Percentiles rank a stretch among this genome's conserved stretches.
Evolutionary conservation across 1,140 invertebrate genomes (phyloP).

Genomic region (Drosophila miranda): DNA sequence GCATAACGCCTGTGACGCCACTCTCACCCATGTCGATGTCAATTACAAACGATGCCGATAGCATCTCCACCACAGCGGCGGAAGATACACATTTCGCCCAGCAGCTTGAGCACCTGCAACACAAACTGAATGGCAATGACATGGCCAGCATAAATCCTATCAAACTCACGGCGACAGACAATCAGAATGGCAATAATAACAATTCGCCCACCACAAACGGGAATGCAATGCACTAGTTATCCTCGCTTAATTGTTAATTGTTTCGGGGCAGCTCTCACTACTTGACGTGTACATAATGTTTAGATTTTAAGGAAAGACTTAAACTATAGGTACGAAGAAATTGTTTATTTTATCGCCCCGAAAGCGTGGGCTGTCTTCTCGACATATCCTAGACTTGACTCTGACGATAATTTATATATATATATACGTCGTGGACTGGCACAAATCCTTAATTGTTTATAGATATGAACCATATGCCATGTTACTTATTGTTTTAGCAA

Average conservation of each 20-base stretch:
- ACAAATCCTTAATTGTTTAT: slow-evolving; percentile 55
- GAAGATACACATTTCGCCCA: slow-evolving; percentile 62
- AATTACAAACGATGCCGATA: slow-evolving; percentile 51
- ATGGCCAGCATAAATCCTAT: slow-evolving; percentile 34
- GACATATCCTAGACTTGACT: slow-evolving; percentile 49
- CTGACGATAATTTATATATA: slow-evolving; percentile 30
- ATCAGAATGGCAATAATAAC: slow-evolving; percentile 56
- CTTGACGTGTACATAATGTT: slow-evolving; percentile 63
- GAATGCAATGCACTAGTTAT: slow-evolving; percentile 36
- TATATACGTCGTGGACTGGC: slow-evolving; percentile 32
- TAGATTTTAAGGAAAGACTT: slow-evolving; percentile 57
- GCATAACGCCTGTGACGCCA: slow-evolving; percentile 53
- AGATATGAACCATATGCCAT: slow-evolving; percentile 59
- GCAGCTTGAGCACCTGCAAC: slow-evolving; percentile 66
- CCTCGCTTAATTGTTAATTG: slow-evolving; percentile 30
- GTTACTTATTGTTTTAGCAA: slow-evolving; percentile 69
- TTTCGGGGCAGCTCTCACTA: slow-evolving; percentile 48
- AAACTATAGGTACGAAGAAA: slow-evolving; percentile 39
- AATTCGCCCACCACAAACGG: slow-evolving; percentile 26
- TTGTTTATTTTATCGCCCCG: slow-evolving; percentile 62
- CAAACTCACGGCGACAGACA: slow-evolving; percentile 51
- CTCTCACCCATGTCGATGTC: slow-evolving; percentile 63
- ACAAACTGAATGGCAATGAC: slow-evolving; percentile 68
- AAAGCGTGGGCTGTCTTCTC: slow-evolving; percentile 8
- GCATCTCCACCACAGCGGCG: slow-evolving; percentile 22